phyloP scores from a whole-genome alignment of 2,888 invertebrate species.

The Fragum fragum region DNA sequence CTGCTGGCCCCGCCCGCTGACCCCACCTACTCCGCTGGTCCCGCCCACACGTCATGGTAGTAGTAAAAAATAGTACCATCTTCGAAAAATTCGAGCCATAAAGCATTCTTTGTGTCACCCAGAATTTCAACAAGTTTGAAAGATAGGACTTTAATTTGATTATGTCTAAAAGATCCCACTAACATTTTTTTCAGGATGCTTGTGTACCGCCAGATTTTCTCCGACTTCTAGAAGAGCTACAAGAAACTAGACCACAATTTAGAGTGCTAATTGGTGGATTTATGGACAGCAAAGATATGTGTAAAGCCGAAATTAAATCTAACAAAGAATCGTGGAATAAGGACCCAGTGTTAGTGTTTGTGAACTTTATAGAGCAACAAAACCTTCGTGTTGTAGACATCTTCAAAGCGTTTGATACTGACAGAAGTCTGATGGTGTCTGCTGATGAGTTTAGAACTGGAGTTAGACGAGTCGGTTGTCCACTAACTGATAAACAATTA shows the following conservation, averaged over 20 bases:
- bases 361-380: constrained; percentile 70
- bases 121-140: too few relatives aligned
- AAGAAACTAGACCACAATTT: constrained; percentile 67
- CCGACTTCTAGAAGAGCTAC: constrained; percentile 59
- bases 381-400: constrained; percentile 75
- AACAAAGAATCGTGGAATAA: constrained; percentile 56
- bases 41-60: too few relatives aligned
- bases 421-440: constrained; percentile 73
- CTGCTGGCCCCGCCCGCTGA: too few relatives aligned
- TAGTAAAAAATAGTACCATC: too few relatives aligned
- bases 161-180: too few relatives aligned
- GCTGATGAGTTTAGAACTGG: constrained; percentile 73
- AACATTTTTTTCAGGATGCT: constrained; percentile 68
- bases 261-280: constrained; percentile 70
- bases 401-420: constrained; percentile 77
- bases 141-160: too few relatives aligned
- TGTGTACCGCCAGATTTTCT: constrained; percentile 70
- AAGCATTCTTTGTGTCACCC: too few relatives aligned
- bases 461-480: constrained; percentile 66
- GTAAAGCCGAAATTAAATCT: constrained; percentile 53
- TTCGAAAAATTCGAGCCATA: too few relatives aligned
- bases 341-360: constrained; percentile 78
- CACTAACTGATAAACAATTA: constrained; percentile 73
- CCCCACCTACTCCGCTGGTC: too few relatives aligned
- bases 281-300: constrained; percentile 63